Evolutionary conservation across 2,888 invertebrate species (phyloP).

Genomic region (Pristionchus japonicus): DNA sequence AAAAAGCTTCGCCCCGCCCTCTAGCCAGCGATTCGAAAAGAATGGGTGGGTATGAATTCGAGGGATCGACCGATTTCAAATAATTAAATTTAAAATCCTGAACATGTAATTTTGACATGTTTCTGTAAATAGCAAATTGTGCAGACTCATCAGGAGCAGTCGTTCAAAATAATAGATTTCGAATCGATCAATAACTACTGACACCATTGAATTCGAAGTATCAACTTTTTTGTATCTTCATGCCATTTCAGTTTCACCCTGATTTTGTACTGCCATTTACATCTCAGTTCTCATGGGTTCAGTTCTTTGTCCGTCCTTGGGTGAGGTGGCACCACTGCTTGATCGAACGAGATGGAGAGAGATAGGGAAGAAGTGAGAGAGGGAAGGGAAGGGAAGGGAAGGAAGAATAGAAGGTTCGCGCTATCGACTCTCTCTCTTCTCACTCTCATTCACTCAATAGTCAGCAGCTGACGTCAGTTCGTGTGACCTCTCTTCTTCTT

Average conservation of each 20-base stretch:
- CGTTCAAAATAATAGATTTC: too few species aligned
- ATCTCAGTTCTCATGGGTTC: neutral
- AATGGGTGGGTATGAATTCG: neutral
- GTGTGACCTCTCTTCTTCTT: neutral
- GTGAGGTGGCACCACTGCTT: neutral
- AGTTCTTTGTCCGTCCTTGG: neutral
- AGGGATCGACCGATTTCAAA: neutral
- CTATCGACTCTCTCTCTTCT: neutral
- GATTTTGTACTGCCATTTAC: neutral
- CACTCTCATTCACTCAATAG: neutral
- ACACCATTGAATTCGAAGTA: too few species aligned
- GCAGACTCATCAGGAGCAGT: too few species aligned
- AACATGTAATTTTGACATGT: too few species aligned
- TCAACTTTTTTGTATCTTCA: neutral
- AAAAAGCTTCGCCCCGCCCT: neutral
- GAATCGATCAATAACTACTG: too few species aligned
- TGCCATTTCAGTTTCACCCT: neutral
- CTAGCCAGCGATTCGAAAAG: neutral
- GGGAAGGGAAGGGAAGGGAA: neutral
- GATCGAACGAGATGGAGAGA: neutral
- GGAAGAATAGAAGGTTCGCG: neutral
- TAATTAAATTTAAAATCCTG: too few species aligned
- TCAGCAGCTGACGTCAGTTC: slow-evolving; percentile 2
- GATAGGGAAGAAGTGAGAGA: neutral
- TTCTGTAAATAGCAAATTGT: too few species aligned